These are phyloP conservation scores for Paramacrobiotus metropolitanus DNA, from an alignment of 1,140 invertebrate genomes.

Conservation along the genomic window DNA sequence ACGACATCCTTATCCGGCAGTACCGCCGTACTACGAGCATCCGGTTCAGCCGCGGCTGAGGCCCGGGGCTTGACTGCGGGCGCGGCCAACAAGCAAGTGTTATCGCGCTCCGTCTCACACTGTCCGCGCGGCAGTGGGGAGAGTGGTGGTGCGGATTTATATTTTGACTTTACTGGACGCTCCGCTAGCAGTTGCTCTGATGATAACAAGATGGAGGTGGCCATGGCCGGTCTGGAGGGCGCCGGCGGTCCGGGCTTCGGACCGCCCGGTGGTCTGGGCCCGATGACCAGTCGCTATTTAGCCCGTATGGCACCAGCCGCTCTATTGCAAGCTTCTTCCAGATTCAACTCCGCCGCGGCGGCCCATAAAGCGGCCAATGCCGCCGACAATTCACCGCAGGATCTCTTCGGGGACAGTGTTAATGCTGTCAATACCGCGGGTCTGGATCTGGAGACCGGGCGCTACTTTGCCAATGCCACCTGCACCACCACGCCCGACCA, in stretches of 20 bases:
- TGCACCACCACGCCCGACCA: neutral
- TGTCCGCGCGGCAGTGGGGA: too few relatives aligned
- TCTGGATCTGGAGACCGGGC: neutral
- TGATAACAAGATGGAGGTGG: constrained; percentile 5
- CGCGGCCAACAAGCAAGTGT: too few relatives aligned
- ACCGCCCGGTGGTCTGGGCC: neutral
- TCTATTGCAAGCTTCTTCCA: neutral
- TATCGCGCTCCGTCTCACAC: too few relatives aligned
- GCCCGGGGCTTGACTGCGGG: too few relatives aligned
- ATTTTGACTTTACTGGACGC: too few relatives aligned
- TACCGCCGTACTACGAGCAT: too few relatives aligned
- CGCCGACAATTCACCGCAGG: neutral
- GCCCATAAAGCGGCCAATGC: too few relatives aligned
- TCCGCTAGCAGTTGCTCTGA: constrained; percentile 3
- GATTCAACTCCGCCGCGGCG: too few relatives aligned
- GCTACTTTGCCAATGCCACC: neutral
- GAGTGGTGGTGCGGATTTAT: too few relatives aligned
- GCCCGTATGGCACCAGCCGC: constrained; percentile 2
- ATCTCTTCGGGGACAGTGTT: neutral
- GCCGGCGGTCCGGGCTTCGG: neutral
- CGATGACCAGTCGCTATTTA: neutral
- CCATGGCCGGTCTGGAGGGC: constrained; percentile 1
- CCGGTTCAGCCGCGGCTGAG: too few relatives aligned
- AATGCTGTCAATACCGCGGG: neutral
- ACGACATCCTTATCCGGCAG: too few relatives aligned